Conservation (phyloP, 2,888 invertebrate species). For the Scaptomyza polygonia region DNA sequence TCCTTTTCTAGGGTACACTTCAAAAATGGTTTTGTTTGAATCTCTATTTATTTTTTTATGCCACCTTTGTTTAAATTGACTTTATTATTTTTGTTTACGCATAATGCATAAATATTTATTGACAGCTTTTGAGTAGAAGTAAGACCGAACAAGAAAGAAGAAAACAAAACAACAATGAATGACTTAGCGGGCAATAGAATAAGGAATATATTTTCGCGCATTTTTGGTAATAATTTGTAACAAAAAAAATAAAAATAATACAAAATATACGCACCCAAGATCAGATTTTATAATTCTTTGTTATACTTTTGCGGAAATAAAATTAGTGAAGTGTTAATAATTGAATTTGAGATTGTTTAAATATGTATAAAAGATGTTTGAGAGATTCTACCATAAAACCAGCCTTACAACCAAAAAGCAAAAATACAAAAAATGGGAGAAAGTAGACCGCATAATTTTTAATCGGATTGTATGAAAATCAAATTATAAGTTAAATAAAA, state of each 20-base stretch:
- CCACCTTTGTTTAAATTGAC: constrained; percentile 58
- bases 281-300: not conserved
- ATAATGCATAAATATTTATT: constrained; percentile 70
- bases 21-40: constrained; percentile 49
- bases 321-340: constrained; percentile 2
- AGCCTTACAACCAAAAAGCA: too few relatives aligned
- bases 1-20: constrained; percentile 15
- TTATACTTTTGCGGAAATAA: not conserved
- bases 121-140: constrained; percentile 58
- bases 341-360: too few relatives aligned
- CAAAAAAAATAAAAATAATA: not conserved
- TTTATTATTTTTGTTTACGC: constrained; percentile 70
- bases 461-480: too few relatives aligned
- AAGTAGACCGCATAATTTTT: too few relatives aligned
- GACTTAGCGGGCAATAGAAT: constrained; percentile 1
- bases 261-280: constrained; percentile 14
- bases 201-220: constrained; percentile 43
- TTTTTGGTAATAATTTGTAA: constrained; percentile 14
- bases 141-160: constrained; percentile 4
- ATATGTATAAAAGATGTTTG: too few relatives aligned
- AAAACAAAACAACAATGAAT: constrained; percentile 6
- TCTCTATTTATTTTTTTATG: constrained; percentile 20
- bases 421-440: too few relatives aligned
- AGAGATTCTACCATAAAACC: too few relatives aligned
- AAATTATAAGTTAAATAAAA: too few relatives aligned